Conservation (phyloP, 2,797 vertebrate species). For the Helarctos malayanus region DNA sequence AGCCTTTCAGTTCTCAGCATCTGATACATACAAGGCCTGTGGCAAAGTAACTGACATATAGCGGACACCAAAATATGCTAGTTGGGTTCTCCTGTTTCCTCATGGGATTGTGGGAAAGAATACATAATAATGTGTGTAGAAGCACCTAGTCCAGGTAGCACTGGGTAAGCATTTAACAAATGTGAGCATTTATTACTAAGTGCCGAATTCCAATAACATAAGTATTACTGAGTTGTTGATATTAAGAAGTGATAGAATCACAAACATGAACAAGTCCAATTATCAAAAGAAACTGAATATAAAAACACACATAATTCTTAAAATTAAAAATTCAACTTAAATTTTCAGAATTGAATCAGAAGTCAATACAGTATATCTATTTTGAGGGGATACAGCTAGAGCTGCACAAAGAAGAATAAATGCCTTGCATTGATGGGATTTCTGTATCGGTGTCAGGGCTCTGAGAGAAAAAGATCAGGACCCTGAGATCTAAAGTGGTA, state of each 20-base stretch:
- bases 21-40: neutral
- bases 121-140: neutral
- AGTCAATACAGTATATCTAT: neutral
- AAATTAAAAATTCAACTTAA: slow-evolving; percentile 51
- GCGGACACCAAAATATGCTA: neutral
- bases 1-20: neutral
- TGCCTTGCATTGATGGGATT: neutral
- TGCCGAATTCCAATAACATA: neutral
- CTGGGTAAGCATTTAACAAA: neutral
- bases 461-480: neutral
- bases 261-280: neutral
- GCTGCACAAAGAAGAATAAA: neutral
- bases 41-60: neutral
- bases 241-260: neutral
- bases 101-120: neutral
- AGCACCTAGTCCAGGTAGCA: neutral
- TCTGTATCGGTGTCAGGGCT: neutral
- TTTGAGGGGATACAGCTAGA: neutral
- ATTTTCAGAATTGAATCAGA: slow-evolving; percentile 11
- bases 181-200: neutral
- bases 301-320: neutral
- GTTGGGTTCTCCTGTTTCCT: neutral
- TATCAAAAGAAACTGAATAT: neutral
- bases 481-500: neutral
- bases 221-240: neutral